Base-by-base conservation (phyloP, 2,888 invertebrate genomes). In the Perizoma flavofasciatum region DNA sequence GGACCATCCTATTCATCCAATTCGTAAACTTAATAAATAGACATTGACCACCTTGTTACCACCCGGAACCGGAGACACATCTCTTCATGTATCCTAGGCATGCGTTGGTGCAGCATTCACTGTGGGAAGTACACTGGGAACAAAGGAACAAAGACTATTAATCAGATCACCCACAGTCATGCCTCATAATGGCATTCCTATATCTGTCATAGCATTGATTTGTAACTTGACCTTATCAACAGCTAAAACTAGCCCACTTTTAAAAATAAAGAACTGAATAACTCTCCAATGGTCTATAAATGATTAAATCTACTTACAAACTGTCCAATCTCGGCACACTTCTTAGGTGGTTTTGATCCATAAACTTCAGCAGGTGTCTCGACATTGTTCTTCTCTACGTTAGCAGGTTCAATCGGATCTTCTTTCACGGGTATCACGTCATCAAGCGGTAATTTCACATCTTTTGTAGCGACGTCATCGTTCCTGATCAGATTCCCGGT, bases 1-100 rank as follows among this genome's bases (percentile, higher is more conserved):
- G 85, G 91, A 93, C 52, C 96, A 96, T 81, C 96, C 96, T 5
- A 93, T 96, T 66, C 96, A 96, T 85, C 96, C 96, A 1, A 88
- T 93, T 34, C 92, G 94, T 56, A 95, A 94, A 87, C 68, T 81
- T 44, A 81, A 80, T 55, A 82, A 81, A 63, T 81, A 77, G 71
- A 51, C 6, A 4, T 7, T 10, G 5, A 55, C 11, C 54, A 40
- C n/a, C 32, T 22, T 45, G 35, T 49, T 58, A 50, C 33, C 41
- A 51, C 32, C 59, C 59, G 39, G 59, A 59, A 22, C 74, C 71
- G 4, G 83, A 79, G 35, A 88, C 88, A 61, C 88, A 89, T 71
- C 72, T 77, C 71, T 75, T 83, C 80, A 81, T 60, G 66, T 78
- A 89, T 11, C 85, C 85, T 39, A 84, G 68, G 50, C 89, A 89